A percentile compares a stretch with the other conserved stretches of the same genome.
Conservation (phyloP, 2,113 vertebrate species). For the Mohoua ochrocephala region DNA sequence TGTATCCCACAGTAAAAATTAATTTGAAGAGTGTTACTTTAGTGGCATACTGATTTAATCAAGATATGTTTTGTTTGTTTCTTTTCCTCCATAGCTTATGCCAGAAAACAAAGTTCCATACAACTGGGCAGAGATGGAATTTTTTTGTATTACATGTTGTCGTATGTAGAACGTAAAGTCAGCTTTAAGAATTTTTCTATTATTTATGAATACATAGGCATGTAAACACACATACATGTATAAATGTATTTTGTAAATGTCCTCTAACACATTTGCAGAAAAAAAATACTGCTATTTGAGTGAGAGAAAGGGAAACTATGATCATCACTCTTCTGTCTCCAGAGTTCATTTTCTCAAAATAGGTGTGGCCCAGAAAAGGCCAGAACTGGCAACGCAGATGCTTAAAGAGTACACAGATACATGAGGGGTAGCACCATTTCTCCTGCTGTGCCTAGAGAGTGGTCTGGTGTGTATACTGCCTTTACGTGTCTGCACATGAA, state of each 20-base stretch:
- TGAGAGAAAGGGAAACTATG: not conserved
- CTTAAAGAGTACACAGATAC: not conserved
- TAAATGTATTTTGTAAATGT: not conserved
- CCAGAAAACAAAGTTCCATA: not conserved
- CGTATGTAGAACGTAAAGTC: not conserved
- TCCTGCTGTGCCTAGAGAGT: not conserved
- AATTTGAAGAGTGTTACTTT: not conserved
- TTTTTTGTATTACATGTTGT: not conserved
- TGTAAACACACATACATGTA: not conserved
- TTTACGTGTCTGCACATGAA: accelerated
- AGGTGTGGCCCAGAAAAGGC: not conserved
- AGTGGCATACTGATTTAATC: not conserved
- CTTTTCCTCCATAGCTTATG: not conserved
- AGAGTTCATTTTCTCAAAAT: not conserved
- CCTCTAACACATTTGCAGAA: not conserved
- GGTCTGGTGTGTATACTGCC: not conserved
- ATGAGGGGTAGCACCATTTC: not conserved
- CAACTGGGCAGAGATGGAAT: not conserved
- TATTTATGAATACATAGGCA: not conserved
- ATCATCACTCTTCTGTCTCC: not conserved
- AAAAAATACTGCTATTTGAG: not conserved
- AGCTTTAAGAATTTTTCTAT: not conserved
- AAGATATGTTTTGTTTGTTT: not conserved
- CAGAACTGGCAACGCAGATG: not conserved
- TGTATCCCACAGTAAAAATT: not conserved